Percentiles rank a stretch among this genome's conserved stretches.
Conservation (phyloP, 2,113 vertebrate genomes). For the Chascanopsetta lugubris region DNA sequence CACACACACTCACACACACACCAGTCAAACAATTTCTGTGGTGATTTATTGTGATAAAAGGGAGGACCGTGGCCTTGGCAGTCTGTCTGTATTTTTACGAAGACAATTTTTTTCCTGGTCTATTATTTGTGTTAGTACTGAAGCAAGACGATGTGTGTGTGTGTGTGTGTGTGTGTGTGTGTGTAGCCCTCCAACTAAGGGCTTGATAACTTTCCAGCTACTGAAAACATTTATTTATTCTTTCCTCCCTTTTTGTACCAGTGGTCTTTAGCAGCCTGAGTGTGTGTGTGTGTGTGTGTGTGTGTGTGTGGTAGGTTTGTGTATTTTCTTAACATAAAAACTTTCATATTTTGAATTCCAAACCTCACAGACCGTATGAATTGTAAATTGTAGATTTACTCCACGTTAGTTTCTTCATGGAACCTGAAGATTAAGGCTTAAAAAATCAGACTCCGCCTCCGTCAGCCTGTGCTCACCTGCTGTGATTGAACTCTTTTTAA, state of each 20-base stretch:
- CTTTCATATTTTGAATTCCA: slow-evolving; percentile 14
- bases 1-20: slow-evolving; percentile 4
- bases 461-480: too few relatives aligned
- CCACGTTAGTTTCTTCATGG: not conserved
- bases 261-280: slow-evolving; percentile 38
- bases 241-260: slow-evolving; percentile 55
- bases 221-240: slow-evolving; percentile 71
- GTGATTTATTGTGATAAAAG: slow-evolving; percentile 77
- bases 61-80: slow-evolving; percentile 70
- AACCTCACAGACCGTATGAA: not conserved
- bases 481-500: too few relatives aligned
- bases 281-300: slow-evolving; percentile 11
- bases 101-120: slow-evolving; percentile 50
- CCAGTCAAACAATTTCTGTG: slow-evolving; percentile 19
- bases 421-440: too few relatives aligned
- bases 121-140: slow-evolving; percentile 63
- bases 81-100: slow-evolving; percentile 44
- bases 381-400: slow-evolving; percentile 9
- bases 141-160: not conserved
- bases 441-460: too few relatives aligned
- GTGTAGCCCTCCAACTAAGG: slow-evolving; percentile 40
- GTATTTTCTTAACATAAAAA: slow-evolving; percentile 14
- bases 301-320: slow-evolving; percentile 2
- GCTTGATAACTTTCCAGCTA: slow-evolving; percentile 65
- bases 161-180: not conserved